A percentile compares a stretch with the other conserved stretches of the same genome.
Conservation (phyloP, 1,140 invertebrate genomes). For the Amyelois transitella region DNA sequence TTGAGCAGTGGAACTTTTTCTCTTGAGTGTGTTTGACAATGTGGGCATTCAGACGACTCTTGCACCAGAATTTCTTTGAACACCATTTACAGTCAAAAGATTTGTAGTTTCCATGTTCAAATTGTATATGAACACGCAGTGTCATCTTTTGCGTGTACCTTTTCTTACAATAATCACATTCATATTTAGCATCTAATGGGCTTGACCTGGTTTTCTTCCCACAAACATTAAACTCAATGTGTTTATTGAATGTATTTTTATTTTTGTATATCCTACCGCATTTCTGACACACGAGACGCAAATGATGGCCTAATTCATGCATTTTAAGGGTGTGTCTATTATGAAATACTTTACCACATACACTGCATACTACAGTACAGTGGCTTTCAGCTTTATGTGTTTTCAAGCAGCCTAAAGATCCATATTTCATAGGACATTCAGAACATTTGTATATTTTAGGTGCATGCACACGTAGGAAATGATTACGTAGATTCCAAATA, state of each 20-base stretch:
- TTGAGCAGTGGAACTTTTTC: constrained; percentile 54
- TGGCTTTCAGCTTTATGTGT: constrained; percentile 45
- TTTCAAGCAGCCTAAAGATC: constrained; percentile 36
- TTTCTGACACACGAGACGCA: constrained; percentile 41
- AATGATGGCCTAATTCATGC: constrained; percentile 47
- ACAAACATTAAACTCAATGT: constrained; percentile 56
- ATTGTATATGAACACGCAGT: constrained; percentile 56
- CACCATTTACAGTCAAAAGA: constrained; percentile 55
- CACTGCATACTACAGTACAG: constrained; percentile 37
- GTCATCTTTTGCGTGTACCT: constrained; percentile 59
- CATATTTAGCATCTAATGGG: constrained; percentile 44
- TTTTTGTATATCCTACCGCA: constrained; percentile 59
- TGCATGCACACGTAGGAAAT: constrained; percentile 55
- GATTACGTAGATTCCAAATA: constrained; percentile 40
- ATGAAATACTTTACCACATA: constrained; percentile 53
- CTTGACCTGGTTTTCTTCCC: constrained; percentile 35
- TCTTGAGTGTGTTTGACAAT: constrained; percentile 68
- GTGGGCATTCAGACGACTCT: constrained; percentile 54
- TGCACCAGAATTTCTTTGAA: constrained; percentile 54
- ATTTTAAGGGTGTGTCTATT: constrained; percentile 51
- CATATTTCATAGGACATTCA: constrained; percentile 45
- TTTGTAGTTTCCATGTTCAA: constrained; percentile 59
- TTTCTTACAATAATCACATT: constrained; percentile 61
- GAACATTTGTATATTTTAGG: constrained; percentile 47
- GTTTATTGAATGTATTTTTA: constrained; percentile 49